Base-by-base conservation (phyloP, 2,888 invertebrate species). In the Dicyrtoma fusca region DNA sequence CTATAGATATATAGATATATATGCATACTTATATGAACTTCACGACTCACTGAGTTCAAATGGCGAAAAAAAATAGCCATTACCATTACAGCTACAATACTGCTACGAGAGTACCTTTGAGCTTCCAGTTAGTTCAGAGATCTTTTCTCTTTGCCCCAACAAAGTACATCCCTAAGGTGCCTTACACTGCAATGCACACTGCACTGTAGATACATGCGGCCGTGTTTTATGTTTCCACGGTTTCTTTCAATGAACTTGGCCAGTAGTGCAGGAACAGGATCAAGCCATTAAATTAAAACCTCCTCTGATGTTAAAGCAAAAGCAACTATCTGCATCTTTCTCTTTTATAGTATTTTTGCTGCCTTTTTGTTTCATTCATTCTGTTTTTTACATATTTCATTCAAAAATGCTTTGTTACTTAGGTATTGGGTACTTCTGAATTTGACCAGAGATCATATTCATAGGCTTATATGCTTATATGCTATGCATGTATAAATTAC, bases 21-120 rank as follows among this genome's bases (percentile, higher is more conserved):
- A 14, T 21, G 14, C 57, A 14, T 17, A 19, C 44, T 21, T 44
- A 17, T 3, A 5, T 61, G 61, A 17, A 44, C 44, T 61, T 61
- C 61, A 61, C 61, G 61, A 61, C 42, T 61, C 34, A 44, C 11
- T 61, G 61, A 61, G 61, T 61, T 61, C 61, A 59, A 26, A 59
- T 26, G 26, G 10, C 34, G 19, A 53, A 53, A 19, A 14, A 49
- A 49, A 49, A 55, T 23, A 55, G 1, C 23, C 21, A 19, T 21
- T 21, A 23, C 23, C 23, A 8, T 55, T 23, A 19, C 23, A 13
- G 1, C 1, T 55, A 23, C 55, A 21, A 21, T 55, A 23, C 14
- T 21, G 13, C 10, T n/a, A 19, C 17, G 10, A 17, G 21, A 51
- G 51, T 23, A 5, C 23, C 23, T 55, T 55, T 55, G 55, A 19